Conservation (phyloP, 2,888 invertebrate species). For the Amiota communis region DNA sequence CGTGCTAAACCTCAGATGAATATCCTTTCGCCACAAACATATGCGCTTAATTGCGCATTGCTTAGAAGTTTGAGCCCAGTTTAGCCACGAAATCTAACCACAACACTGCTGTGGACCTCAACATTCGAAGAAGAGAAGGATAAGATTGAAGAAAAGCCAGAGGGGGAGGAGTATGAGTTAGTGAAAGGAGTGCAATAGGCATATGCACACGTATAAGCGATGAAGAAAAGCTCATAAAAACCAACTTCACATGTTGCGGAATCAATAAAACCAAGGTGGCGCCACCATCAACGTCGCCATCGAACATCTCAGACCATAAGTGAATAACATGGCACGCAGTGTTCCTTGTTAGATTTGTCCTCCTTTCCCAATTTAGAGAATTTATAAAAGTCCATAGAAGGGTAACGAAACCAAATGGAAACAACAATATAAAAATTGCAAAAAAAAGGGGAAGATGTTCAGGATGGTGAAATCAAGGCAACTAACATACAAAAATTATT, state of each 20-base stretch:
- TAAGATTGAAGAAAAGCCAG: no score
- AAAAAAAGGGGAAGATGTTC: not conserved
- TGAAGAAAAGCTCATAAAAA: conserved; percentile 58
- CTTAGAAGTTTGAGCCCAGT: conserved; percentile 17
- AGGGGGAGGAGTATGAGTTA: conserved; percentile 34
- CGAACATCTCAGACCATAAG: not conserved
- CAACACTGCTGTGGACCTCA: conserved; percentile 35
- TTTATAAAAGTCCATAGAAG: conserved; percentile 8
- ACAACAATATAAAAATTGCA: conserved; percentile 39
- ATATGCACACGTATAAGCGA: conserved; percentile 24
- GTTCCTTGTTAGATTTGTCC: conserved; percentile 36
- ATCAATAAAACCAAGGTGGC: conserved; percentile 70
- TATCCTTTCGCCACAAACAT: conserved; percentile 47
- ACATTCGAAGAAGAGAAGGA: conserved; percentile 33
- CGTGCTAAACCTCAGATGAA: conserved; percentile 34
- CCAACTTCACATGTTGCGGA: conserved; percentile 57
- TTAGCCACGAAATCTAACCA: conserved; percentile 6
- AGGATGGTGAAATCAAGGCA: not conserved
- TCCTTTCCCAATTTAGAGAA: not conserved
- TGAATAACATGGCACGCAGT: not conserved
- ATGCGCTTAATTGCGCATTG: conserved; percentile 66
- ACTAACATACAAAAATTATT: conserved; percentile 53
- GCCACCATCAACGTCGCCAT: conserved; percentile 24
- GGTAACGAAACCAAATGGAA: not conserved
- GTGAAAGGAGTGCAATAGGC: conserved; percentile 5